phyloP scores from a whole-genome alignment of 1,140 invertebrate species.

The Aphis gossypii region DNA sequence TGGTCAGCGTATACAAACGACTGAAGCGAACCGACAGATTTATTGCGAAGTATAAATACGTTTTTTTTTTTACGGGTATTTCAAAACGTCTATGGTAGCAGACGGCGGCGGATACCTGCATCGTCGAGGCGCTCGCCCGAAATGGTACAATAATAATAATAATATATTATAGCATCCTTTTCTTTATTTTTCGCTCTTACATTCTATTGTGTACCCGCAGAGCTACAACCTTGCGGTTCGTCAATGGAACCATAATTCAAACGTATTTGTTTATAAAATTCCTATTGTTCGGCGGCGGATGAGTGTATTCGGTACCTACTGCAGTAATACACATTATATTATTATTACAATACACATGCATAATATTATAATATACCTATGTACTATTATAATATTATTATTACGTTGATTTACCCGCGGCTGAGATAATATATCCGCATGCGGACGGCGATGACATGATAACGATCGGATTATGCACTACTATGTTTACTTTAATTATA shows the following conservation, averaged over 20 bases:
- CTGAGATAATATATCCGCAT: not conserved
- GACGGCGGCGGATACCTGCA: no score
- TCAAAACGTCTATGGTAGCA: not conserved
- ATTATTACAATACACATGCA: not conserved
- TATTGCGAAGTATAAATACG: not conserved
- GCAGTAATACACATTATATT: not conserved
- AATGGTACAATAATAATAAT: not conserved
- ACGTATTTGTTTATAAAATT: not conserved
- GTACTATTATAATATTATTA: not conserved
- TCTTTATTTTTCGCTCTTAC: not conserved
- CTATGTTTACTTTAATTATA: not conserved
- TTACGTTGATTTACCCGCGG: not conserved
- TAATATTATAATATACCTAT: not conserved
- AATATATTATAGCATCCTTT: not conserved
- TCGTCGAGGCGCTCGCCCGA: not conserved
- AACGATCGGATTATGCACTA: conserved; percentile 3
- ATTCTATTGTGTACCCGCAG: not conserved
- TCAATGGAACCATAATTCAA: conserved; percentile 34
- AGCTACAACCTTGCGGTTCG: not conserved
- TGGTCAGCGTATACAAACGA: not conserved
- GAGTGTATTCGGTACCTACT: not conserved
- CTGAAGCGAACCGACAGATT: not conserved
- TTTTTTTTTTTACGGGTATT: not conserved
- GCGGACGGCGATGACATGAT: not conserved
- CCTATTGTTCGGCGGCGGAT: not conserved